Conservation (phyloP, 1,140 invertebrate species). For the Tetramorium alpestre region DNA sequence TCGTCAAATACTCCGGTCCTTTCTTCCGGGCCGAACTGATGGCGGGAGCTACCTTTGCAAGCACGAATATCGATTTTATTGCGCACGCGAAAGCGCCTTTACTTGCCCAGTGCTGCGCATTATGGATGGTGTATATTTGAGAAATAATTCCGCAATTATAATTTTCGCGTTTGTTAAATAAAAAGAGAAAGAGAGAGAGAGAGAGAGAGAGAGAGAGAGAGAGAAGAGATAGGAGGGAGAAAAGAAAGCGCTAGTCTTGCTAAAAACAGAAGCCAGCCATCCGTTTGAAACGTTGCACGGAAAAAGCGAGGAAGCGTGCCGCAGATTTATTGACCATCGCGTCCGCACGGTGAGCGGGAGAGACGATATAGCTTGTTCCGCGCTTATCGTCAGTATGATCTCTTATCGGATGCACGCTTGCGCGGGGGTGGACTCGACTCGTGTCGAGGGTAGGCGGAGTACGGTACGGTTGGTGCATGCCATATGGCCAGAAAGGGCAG, state of each 20-base stretch:
- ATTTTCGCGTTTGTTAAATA: neutral
- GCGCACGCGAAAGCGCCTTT: neutral
- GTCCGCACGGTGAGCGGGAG: neutral
- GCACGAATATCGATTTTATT: slow-evolving; percentile 33
- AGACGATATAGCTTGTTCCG: slow-evolving; percentile 54
- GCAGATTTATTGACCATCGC: slow-evolving; percentile 49
- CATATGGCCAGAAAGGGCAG: slow-evolving; percentile 78
- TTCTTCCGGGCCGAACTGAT: slow-evolving; percentile 24
- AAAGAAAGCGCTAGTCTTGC: neutral
- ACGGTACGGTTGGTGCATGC: slow-evolving; percentile 65
- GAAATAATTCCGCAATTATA: neutral
- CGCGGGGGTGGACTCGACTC: slow-evolving; percentile 43
- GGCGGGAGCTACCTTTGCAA: slow-evolving; percentile 5
- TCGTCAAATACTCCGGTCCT: slow-evolving; percentile 60
- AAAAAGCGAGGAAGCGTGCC: slow-evolving; percentile 28
- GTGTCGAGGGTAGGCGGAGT: slow-evolving; percentile 13
- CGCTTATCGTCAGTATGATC: slow-evolving; percentile 75
- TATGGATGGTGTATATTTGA: neutral
- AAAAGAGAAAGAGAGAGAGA: neutral
- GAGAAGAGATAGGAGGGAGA: neutral
- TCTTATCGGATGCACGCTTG: slow-evolving; percentile 75
- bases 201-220: no score
- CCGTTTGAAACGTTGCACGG: neutral
- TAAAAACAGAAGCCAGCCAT: neutral
- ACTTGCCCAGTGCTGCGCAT: neutral